These are phyloP conservation scores for Mormyrus hasselquistii DNA, from an alignment of 2,797 vertebrate genomes.

Conservation along the genomic window DNA sequence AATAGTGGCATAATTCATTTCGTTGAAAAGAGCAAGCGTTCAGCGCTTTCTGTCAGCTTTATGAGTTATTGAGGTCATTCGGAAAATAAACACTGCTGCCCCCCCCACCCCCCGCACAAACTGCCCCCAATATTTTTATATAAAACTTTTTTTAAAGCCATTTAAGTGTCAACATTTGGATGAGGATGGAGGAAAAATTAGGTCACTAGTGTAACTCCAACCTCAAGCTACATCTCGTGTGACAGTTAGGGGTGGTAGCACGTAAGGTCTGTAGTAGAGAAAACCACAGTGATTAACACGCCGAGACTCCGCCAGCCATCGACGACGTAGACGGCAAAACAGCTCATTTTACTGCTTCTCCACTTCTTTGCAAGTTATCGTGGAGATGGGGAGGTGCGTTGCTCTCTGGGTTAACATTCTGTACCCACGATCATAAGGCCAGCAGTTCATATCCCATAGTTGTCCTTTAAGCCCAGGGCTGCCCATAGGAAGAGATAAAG, in stretches of 20 bases:
- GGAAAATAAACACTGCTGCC: conserved; percentile 9
- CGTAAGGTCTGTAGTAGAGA: background rate
- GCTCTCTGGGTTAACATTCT: background rate
- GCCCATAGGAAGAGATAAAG: background rate
- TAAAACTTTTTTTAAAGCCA: background rate
- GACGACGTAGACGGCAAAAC: background rate
- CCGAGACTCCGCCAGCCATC: background rate
- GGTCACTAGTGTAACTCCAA: conserved; percentile 14
- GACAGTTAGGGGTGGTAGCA: conserved; percentile 11
- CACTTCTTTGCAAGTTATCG: background rate
- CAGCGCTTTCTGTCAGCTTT: background rate
- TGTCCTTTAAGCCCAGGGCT: background rate
- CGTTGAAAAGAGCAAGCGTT: background rate
- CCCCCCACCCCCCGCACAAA: background rate
- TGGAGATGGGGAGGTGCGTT: background rate
- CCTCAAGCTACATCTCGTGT: conserved; percentile 14
- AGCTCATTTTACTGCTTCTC: background rate
- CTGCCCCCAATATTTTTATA: background rate
- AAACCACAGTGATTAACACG: conserved; percentile 9
- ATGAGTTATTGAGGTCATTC: conserved; percentile 14
- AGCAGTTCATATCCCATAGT: background rate
- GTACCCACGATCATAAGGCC: background rate
- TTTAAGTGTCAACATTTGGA: conserved; percentile 20
- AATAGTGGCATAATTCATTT: background rate
- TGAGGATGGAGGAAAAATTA: conserved; percentile 5